A percentile compares a stretch with the other conserved stretches of the same genome.
Evolutionary conservation across 2,888 invertebrate genomes (phyloP).

Genomic region (Colletes collaris): DNA sequence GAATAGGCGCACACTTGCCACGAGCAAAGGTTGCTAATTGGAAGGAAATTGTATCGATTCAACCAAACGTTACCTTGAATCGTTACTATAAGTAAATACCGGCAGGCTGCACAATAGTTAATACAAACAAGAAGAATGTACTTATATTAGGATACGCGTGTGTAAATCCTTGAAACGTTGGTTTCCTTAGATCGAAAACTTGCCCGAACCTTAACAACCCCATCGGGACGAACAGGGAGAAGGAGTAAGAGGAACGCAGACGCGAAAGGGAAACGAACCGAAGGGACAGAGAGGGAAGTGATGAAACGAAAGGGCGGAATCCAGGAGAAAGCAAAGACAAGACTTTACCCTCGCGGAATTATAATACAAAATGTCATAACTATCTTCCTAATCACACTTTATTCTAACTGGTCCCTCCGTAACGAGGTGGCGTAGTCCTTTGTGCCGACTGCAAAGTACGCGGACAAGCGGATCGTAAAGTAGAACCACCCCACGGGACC

Average conservation of each 20-base stretch:
- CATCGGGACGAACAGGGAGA: slow-evolving; percentile 66
- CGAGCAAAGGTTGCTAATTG: too few species aligned
- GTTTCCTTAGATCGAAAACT: slow-evolving; percentile 71
- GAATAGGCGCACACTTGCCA: slow-evolving; percentile 19
- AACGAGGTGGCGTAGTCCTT: slow-evolving; percentile 78
- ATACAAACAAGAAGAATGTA: neutral
- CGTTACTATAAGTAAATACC: too few species aligned
- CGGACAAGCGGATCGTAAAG: slow-evolving; percentile 78
- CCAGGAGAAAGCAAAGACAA: slow-evolving; percentile 41
- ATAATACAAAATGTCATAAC: slow-evolving; percentile 82
- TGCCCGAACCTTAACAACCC: slow-evolving; percentile 76
- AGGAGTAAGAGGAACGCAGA: neutral
- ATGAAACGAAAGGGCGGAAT: slow-evolving; percentile 37
- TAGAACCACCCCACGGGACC: slow-evolving; percentile 78
- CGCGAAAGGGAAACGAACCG: slow-evolving; percentile 30
- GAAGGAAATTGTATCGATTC: too few species aligned
- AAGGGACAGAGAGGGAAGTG: slow-evolving; percentile 38
- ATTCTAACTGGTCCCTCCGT: slow-evolving; percentile 79
- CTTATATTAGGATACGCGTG: slow-evolving; percentile 23
- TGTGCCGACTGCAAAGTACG: slow-evolving; percentile 74
- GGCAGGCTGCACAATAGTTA: too few species aligned
- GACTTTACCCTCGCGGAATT: slow-evolving; percentile 75
- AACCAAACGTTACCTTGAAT: too few species aligned
- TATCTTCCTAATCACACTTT: slow-evolving; percentile 82
- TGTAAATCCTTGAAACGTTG: slow-evolving; percentile 33